Evolutionary conservation across 2,888 invertebrate species (phyloP).

Genomic region (Phyllotreta cruciferae): DNA sequence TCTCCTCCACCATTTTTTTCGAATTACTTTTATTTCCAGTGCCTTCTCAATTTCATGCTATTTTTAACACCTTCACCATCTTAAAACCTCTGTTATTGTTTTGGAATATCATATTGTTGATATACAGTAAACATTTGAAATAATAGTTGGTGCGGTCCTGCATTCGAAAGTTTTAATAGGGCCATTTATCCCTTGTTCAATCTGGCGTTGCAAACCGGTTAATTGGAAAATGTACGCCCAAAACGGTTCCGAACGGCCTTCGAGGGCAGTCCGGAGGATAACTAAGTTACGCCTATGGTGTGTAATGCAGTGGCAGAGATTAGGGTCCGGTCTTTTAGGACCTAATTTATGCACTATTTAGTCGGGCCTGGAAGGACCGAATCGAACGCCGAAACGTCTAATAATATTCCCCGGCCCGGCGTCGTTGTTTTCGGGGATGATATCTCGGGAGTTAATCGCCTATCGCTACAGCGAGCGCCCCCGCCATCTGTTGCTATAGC

Average conservation of each 20-base stretch:
- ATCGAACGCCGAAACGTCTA: constrained; percentile 7
- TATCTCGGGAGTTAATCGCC: no score
- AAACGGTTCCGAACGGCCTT: constrained; percentile 24
- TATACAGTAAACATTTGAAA: neutral
- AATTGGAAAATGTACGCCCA: constrained; percentile 34
- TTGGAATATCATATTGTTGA: neutral
- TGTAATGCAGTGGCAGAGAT: constrained; percentile 32
- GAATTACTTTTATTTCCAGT: no score
- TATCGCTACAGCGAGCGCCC: no score
- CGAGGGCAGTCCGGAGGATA: constrained; percentile 18
- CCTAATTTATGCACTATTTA: constrained; percentile 27
- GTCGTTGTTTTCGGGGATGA: no score
- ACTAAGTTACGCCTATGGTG: constrained; percentile 30
- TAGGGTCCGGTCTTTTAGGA: constrained; percentile 19
- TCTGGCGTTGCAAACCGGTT: constrained; percentile 34
- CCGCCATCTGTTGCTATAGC: no score
- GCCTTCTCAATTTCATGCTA: no score
- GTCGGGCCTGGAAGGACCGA: neutral
- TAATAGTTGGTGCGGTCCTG: neutral
- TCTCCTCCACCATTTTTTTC: no score
- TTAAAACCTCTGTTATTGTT: neutral
- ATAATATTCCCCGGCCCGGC: neutral
- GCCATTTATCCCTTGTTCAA: constrained; percentile 37
- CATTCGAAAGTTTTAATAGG: constrained; percentile 36
- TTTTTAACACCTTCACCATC: no score